phyloP scores from a whole-genome alignment of 2,797 vertebrate species.

The Clangula hyemalis region DNA sequence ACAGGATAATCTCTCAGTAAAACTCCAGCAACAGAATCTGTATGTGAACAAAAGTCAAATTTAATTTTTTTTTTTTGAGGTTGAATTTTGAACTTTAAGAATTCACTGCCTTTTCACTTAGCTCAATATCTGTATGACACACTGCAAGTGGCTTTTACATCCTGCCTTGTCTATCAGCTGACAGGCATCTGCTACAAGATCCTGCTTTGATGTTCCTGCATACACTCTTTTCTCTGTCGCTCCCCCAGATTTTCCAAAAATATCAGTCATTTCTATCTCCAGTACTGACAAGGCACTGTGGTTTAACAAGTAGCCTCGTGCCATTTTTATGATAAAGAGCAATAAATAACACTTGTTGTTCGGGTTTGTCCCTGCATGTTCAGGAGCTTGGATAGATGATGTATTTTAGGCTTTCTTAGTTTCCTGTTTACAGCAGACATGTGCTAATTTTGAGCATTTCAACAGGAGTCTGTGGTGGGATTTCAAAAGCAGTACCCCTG shows the following conservation, averaged over 20 bases:
- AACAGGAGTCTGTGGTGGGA: fast-evolving
- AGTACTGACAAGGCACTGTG: not conserved
- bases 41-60: not conserved
- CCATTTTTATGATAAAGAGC: not conserved
- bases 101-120: not conserved
- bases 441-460: not conserved
- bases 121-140: not conserved
- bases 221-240: not conserved
- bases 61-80: not conserved
- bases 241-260: not conserved
- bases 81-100: not conserved
- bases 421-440: not conserved
- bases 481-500: not conserved
- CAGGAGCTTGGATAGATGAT: not conserved
- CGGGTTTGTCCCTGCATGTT: not conserved
- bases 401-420: not conserved
- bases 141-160: not conserved
- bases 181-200: not conserved
- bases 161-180: not conserved
- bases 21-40: not conserved
- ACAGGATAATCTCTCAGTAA: not conserved
- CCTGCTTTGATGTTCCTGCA: not conserved
- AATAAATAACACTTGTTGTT: not conserved
- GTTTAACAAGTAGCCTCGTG: not conserved
- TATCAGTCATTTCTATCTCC: not conserved